Evolutionary conservation across 2,888 invertebrate species (phyloP), one percentile per base, ranked within the genome.

Genomic region (Zygothrica quintamaculata): DNA sequence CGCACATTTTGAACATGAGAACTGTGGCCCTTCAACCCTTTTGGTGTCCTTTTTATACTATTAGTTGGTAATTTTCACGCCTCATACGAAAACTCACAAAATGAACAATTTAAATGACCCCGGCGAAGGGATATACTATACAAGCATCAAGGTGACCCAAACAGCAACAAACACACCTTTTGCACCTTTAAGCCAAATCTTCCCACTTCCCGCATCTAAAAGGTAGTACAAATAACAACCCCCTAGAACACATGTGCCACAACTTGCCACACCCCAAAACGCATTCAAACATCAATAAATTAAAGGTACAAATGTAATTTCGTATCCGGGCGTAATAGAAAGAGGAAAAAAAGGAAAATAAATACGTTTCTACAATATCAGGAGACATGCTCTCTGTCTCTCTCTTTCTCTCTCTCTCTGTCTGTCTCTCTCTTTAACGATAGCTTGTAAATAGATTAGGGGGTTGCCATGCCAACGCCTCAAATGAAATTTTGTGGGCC

Each of bases 221-320:
- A 13, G 37, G 37, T 46, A 57, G 62, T 9, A 34, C 34, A 12
- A n/a, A 47, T 36, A 52, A 58, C 66, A 64, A 78, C 67, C 76
- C 60, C 44, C 15, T 34, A 37, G 26, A 31, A 12, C 57, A 50
- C 66, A 61, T 50, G 53, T 68, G 69, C 13, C 57, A 57, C 44
- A 42, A 50, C 42, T 25, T 37, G 55, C 44, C 78, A 56, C 60
- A 15, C 60, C 56, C 33, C 44, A 36, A 65, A 70, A 59, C 70
- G 70, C 67, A 68, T 71, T 77, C 71, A 58, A 77, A 73, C 74
- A 76, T 84, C 85, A 77, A 86, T 86, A 87, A 87, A 86, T 86
- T 86, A 77, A 78, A 84, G 78, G 59, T 74, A 79, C 75, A 79
- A 82, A 85, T 84, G 82, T 81, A 78, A 80, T 80, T 82, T 75